Evolutionary conservation across 2,888 invertebrate genomes (phyloP), one percentile per base, ranked within the genome.

Genomic region (Desoria tigrina): DNA sequence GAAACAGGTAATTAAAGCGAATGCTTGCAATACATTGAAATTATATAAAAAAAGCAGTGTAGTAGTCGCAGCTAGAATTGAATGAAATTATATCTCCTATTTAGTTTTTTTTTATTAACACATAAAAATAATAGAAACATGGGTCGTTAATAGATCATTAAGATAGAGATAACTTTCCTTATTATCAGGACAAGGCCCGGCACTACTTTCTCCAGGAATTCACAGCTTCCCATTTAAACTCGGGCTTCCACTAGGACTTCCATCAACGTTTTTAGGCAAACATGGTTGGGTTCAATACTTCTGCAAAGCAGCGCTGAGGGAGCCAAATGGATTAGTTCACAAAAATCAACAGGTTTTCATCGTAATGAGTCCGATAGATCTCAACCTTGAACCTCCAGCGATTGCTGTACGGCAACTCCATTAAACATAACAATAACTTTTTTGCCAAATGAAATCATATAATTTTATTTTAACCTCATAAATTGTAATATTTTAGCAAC

Each of bases 261-360:
- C 94, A 0, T 94, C 94, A 2, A 94, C 94, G 45, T 94, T 94
- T 81, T 84, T 94, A 18, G 94, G 94, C 18, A 92, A 93, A 72
- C 92, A 93, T 78, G 94, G 94, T 56, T 94, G 94, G 94, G 93
- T 94, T 54, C 94, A 94, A 81, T 94, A 94, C 81, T 94, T 88
- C 79, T 94, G 94, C 79, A 93, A 93, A 80, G 91, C 93, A 23
- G 93, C 93, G 0, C 82, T 94, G 21, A 83, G 92, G 55, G 94
- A 94, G 78, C 91, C 93, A 7, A 89, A 88, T 73, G 94, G 94
- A 0, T 82, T 94, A 42, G 92, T 92, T 4, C 94, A 94, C 79
- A 94, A 94, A 81, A 94, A 94, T 80, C 94, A 94, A 80, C 94
- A 94, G 82, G 94, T 94, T n/a, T 94, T 94, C 81, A 93, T 94